phyloP scores from a whole-genome alignment of 2,888 invertebrate species.

The Meteorus cinctellus region DNA sequence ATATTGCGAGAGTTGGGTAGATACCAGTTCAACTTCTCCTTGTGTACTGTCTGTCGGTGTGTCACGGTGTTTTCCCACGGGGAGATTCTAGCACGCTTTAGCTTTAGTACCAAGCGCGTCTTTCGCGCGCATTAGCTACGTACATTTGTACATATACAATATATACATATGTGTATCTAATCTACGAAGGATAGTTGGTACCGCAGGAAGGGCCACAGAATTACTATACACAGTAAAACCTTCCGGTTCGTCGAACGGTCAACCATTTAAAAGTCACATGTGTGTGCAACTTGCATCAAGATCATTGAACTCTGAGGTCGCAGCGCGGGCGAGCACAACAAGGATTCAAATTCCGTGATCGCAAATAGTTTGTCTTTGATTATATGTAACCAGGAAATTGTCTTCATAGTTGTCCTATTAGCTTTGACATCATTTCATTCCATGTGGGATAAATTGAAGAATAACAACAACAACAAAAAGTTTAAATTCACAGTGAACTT shows the following conservation, averaged over 20 bases:
- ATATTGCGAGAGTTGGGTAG: no score
- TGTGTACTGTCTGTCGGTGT: slow-evolving; percentile 5
- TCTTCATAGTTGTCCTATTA: background rate
- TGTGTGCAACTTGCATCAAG: slow-evolving; percentile 20
- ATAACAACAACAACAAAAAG: no score
- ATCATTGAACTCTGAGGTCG: slow-evolving; percentile 43
- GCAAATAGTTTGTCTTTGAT: slow-evolving; percentile 24
- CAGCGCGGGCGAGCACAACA: background rate
- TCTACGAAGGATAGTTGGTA: background rate
- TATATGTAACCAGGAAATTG: slow-evolving; percentile 47
- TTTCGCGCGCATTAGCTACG: slow-evolving; percentile 19
- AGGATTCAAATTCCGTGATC: background rate
- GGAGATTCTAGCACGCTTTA: background rate
- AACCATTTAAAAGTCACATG: slow-evolving; percentile 9
- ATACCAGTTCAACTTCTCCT: slow-evolving; percentile 3
- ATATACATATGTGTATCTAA: slow-evolving; percentile 41
- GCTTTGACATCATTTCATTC: no score
- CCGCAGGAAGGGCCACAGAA: slow-evolving; percentile 33
- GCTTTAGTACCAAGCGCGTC: slow-evolving; percentile 6
- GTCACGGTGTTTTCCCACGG: slow-evolving; percentile 45
- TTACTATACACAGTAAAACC: slow-evolving; percentile 24
- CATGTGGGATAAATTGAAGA: no score
- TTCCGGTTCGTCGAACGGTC: slow-evolving; percentile 45
- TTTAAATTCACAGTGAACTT: no score
- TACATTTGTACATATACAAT: no score